Conservation (phyloP, 2,113 vertebrate genomes). For the Semicossyphus pulcher region DNA sequence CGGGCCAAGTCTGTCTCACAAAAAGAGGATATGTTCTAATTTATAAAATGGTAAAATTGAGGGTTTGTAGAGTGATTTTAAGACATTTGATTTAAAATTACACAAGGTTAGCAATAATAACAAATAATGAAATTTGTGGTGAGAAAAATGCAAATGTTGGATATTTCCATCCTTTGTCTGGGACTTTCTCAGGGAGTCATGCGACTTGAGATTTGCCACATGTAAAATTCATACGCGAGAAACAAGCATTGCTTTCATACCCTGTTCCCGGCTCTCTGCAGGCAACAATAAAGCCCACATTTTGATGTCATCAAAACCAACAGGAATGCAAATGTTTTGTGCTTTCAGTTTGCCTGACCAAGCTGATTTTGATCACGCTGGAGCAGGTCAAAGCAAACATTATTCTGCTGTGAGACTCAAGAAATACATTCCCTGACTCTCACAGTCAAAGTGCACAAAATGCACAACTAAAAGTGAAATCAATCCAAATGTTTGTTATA, state of each 20-base stretch:
- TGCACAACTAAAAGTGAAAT: neutral
- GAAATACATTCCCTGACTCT: neutral
- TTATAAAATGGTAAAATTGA: too few species aligned
- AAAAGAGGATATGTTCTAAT: too few species aligned
- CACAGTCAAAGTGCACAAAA: too few species aligned
- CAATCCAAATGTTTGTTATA: neutral
- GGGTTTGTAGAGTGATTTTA: neutral
- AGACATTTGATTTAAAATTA: neutral
- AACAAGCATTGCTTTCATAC: conserved; percentile 81
- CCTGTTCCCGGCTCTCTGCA: conserved; percentile 32
- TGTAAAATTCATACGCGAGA: conserved; percentile 70
- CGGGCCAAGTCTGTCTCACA: too few species aligned
- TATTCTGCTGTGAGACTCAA: neutral
- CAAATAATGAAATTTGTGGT: neutral
- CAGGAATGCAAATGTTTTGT: conserved; percentile 61
- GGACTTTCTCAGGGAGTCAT: conserved; percentile 20
- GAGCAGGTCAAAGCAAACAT: conserved; percentile 6
- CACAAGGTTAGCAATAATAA: neutral
- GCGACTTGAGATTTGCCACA: conserved; percentile 51
- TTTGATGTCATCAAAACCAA: conserved; percentile 81
- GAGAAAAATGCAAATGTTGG: neutral
- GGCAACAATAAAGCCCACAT: conserved; percentile 81
- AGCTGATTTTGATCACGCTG: neutral
- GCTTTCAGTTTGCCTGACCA: conserved; percentile 25
- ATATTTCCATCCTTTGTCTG: conserved; percentile 28